These are phyloP conservation scores for Drosophila bipectinata DNA, from an alignment of 1,140 invertebrate species.

Conservation along the genomic window DNA sequence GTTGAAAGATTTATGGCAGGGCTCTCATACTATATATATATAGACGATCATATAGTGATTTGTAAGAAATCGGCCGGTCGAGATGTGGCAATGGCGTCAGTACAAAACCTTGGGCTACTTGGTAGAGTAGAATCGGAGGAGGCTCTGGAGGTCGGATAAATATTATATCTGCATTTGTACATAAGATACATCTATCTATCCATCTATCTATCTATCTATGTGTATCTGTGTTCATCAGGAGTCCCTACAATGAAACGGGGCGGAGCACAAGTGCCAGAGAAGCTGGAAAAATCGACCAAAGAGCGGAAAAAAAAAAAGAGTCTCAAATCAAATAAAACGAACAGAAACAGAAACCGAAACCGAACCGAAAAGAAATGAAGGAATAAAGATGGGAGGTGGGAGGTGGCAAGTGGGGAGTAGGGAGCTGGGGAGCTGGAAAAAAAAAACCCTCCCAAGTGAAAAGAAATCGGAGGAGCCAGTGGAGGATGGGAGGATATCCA, in stretches of 20 bases:
- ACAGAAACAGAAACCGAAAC: constrained; percentile 8
- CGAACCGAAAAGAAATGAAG: constrained; percentile 42
- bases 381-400: constrained; percentile 49
- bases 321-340: constrained; percentile 41
- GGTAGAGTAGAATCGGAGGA: no score
- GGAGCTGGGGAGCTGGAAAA: constrained; percentile 17
- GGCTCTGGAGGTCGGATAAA: no score
- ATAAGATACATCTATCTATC: no score
- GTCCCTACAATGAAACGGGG: constrained; percentile 81
- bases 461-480: constrained; percentile 77
- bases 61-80: constrained; percentile 73
- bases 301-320: constrained; percentile 7
- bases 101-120: constrained; percentile 66
- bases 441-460: constrained; percentile 81
- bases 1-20: constrained; percentile 76
- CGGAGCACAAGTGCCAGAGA: constrained; percentile 73
- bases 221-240: constrained; percentile 49
- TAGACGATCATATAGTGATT: constrained; percentile 74
- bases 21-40: constrained; percentile 7
- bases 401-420: constrained; percentile 46
- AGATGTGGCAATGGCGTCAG: constrained; percentile 65
- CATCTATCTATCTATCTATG: constrained; percentile 23
- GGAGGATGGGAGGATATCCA: constrained; percentile 10
- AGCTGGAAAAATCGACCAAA: constrained; percentile 30
- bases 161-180: no score